phyloP scores from a whole-genome alignment of 2,888 invertebrate species.

The Digitonthophagus gazella region DNA sequence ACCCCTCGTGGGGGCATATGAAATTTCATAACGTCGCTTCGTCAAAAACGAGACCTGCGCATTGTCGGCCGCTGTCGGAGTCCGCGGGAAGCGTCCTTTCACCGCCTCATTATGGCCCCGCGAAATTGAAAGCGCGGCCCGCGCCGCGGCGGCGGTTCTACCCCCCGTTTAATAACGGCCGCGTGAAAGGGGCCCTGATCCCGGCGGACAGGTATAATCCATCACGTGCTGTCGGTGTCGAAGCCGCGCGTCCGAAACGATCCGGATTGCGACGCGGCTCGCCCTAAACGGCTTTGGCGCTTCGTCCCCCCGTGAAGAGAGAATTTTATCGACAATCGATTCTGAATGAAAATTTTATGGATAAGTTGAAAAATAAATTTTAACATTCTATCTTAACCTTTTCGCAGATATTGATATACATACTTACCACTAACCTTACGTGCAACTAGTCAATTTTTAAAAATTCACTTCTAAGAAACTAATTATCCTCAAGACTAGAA shows the following conservation, averaged over 20 bases:
- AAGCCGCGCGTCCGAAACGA: background rate
- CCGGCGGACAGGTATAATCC: constrained; percentile 38
- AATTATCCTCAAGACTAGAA: too few species aligned
- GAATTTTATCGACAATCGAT: too few species aligned
- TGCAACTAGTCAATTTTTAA: too few species aligned
- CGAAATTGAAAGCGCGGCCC: background rate
- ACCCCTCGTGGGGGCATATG: background rate
- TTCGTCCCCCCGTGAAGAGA: too few species aligned
- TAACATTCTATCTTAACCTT: too few species aligned
- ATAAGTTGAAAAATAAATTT: too few species aligned
- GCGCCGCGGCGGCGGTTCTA: background rate
- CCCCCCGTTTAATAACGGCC: background rate
- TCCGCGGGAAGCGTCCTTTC: background rate
- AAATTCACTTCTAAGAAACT: too few species aligned
- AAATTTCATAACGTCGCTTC: background rate
- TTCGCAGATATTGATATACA: too few species aligned
- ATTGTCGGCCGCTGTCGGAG: background rate
- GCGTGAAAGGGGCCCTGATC: constrained; percentile 2
- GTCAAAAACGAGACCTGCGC: background rate
- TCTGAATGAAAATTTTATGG: too few species aligned
- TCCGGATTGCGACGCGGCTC: background rate
- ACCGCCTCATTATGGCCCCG: background rate
- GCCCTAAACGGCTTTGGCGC: background rate
- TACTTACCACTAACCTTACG: too few species aligned
- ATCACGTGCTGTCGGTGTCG: constrained; percentile 42